These are phyloP conservation scores for Boloria selene DNA, from an alignment of 2,888 invertebrate species.

Conservation along the genomic window DNA sequence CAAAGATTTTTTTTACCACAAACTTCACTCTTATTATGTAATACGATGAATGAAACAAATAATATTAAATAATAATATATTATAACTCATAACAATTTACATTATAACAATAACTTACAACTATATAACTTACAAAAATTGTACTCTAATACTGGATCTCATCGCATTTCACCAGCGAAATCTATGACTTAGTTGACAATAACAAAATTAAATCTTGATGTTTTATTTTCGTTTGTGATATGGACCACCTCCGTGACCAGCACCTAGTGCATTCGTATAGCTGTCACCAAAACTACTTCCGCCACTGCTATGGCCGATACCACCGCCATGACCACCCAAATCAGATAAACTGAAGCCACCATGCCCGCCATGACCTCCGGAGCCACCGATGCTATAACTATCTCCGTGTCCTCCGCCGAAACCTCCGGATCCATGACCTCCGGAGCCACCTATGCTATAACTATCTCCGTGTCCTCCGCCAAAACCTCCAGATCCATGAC, in stretches of 20 bases:
- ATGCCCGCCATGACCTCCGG: constrained; percentile 41
- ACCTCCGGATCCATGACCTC: constrained; percentile 27
- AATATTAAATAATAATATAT: constrained; percentile 54
- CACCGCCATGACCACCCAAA: constrained; percentile 39
- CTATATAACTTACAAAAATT: constrained; percentile 59
- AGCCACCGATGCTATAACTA: constrained; percentile 35
- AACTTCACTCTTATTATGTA: neutral
- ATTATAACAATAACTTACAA: constrained; percentile 68
- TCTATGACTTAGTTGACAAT: constrained; percentile 69
- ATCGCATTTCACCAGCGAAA: constrained; percentile 42
- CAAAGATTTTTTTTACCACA: no score
- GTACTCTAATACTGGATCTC: constrained; percentile 49
- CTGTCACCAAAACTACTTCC: constrained; percentile 57
- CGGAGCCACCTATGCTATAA: constrained; percentile 41
- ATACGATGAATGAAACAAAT: constrained; percentile 30
- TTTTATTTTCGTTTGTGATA: constrained; percentile 64
- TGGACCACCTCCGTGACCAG: constrained; percentile 77
- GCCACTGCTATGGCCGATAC: constrained; percentile 49
- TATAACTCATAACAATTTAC: constrained; percentile 53
- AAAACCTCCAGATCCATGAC: constrained; percentile 26
- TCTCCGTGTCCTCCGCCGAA: constrained; percentile 26
- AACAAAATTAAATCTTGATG: constrained; percentile 27
- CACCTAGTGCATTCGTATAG: constrained; percentile 67
- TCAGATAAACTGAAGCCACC: constrained; percentile 40
- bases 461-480: constrained; percentile 40